Conservation (phyloP, 2,113 vertebrate species). For the Pionites leucogaster region DNA sequence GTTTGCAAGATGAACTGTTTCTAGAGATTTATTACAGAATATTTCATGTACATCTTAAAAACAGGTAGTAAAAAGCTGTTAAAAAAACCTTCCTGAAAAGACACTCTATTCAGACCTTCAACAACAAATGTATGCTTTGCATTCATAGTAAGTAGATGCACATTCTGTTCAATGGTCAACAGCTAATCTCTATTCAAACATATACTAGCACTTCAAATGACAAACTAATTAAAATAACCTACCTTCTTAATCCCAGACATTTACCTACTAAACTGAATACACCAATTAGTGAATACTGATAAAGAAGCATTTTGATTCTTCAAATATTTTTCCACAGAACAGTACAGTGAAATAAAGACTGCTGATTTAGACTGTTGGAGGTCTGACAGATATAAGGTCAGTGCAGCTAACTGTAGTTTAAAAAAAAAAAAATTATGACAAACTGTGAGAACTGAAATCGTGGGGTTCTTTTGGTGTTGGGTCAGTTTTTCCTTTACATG, state of each 20-base stretch:
- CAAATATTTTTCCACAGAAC: not conserved
- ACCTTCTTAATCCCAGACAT: not conserved
- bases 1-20: not conserved
- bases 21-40: not conserved
- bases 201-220: not conserved
- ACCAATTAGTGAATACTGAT: not conserved
- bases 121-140: not conserved
- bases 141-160: not conserved
- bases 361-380: not conserved
- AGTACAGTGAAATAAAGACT: not conserved
- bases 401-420: not conserved
- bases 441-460: not conserved
- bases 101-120: not conserved
- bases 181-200: not conserved
- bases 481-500: not conserved
- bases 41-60: not conserved
- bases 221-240: not conserved
- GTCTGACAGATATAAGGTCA: not conserved
- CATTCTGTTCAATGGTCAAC: not conserved
- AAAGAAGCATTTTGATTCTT: not conserved
- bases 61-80: not conserved
- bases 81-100: not conserved
- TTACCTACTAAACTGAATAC: not conserved
- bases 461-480: not conserved
- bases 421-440: not conserved